Base-by-base conservation (phyloP, 2,888 invertebrate genomes). In the Drosophila anomalipes region DNA sequence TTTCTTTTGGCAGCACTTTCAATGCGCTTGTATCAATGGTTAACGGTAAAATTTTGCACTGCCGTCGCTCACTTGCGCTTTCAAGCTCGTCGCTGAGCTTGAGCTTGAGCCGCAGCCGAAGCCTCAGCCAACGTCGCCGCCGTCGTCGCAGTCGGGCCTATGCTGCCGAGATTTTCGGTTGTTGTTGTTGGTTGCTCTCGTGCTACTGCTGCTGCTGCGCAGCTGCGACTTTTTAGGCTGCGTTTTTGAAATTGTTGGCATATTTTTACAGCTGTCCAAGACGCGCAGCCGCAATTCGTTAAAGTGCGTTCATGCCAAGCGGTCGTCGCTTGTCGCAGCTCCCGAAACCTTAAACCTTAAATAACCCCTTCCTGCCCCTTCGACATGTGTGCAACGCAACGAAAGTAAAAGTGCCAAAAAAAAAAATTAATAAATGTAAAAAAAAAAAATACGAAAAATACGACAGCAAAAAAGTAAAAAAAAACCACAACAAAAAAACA, bases 221-320 rank as follows among this genome's bases (percentile, higher is more conserved):
- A 57, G 52, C 57, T 59, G 66, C 35, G 73, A 60, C 66, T 69
- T 86, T 90, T 74, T 72, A 75, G 78, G 83, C 82, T 91, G 91
- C 91, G 86, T 91, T 86, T 87, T 86, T 84, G 74, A 89, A 89
- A 86, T 91, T 83, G 89, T 91, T 91, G 82, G 82, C 87, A 88
- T 92, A 91, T 92, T 92, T 91, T 91, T 91, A 92, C 83, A 90
- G 90, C 81, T 86, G 91, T 70, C 86, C 83, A 88, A 83, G 92
- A 89, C 90, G 92, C 92, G 90, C 91, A 91, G 88, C 86, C 92
- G 91, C 91, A 92, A 92, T 92, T 92, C 91, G 88, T 89, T 83
- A 82, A 81, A 85, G 92, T 88, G 90, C 91, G 82, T 91, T 91
- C 92, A 82, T 81, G 79, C 83, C 85, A 88, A 86, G 82, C 91